Base-by-base conservation (phyloP, 2,797 vertebrate genomes). In the Neosilurus hyrtlii region DNA sequence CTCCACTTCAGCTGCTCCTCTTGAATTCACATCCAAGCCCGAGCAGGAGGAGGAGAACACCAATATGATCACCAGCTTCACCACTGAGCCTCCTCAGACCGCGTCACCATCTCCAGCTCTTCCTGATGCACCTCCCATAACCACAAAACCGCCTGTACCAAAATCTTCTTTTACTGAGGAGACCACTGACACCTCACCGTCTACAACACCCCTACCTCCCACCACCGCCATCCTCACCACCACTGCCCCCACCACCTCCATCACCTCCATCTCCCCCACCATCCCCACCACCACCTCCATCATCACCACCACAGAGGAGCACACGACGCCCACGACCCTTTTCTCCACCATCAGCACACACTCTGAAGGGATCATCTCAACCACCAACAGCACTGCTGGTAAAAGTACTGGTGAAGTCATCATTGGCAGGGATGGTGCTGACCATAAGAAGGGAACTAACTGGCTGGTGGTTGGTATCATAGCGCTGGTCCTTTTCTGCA, bases 401-500 rank as follows among this genome's bases (percentile, higher is more conserved):
- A 43, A 43, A 43, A 8, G 43, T 43, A 1, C 30, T 1, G 30
- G 30, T 30, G 30, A 30, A 30, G 1, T 0, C 18, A 22, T 0
- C 2, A 2, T 0, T 1, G 11, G 2, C 59, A 14, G 1, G 24
- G 1, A 2, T 22, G 30, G 0, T 4, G 20, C 0, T 0, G 16
- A 3, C 14, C 9, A 16, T 9, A 16, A 4, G 49, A 63, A 22
- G 4, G 56, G 14, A 51, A 0, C 18, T 22, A 74, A 18, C 0
- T 77, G 43, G 85, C 3, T 82, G 9, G 63, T 85, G n/a, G 57
- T 85, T 56, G 26, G 67, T 0, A 0, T 66, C 24, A 54, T 85
- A 8, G 51, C 57, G 0, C 10, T 54, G 1, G 65, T 26, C 6
- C 0, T 85, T 16, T 61, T 49, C 24, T 65, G n/a, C 5, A 18